These are phyloP conservation scores for Ovis aries DNA, from an alignment of 2,113 vertebrate species.

Conservation along the genomic window ARS-UI_Ramb_v3.0 NC_056059.1:69492001-69492500, in stretches of 20 bases:
- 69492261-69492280: background rate
- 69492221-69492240: background rate
- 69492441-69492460: background rate
- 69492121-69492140: background rate
- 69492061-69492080: background rate
- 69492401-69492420: background rate
- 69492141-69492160: background rate
- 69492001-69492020: background rate
- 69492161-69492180: background rate
- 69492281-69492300: background rate
- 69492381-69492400: background rate
- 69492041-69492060: background rate
- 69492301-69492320: background rate
- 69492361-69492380: background rate
- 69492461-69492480: background rate
- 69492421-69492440: background rate
- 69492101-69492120: background rate
- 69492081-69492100: background rate
- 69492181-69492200: background rate
- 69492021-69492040: background rate
- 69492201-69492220: background rate
- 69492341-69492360: background rate
- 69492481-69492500: accelerated
- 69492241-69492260: background rate
- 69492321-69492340: background rate